Conservation (phyloP, 2,797 vertebrate genomes). For the Alauda arvensis region DNA sequence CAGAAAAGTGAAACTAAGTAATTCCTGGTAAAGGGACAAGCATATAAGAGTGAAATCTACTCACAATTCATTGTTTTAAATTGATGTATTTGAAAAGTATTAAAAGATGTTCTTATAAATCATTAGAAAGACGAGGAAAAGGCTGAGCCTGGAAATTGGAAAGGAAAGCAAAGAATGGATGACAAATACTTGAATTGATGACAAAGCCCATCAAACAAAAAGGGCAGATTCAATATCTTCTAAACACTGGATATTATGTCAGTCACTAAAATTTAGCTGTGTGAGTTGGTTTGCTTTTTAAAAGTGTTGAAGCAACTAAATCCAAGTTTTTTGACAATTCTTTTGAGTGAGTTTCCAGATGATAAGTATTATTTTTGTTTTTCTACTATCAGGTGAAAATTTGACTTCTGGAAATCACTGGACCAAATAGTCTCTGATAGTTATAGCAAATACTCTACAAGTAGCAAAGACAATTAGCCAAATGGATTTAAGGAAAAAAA, state of each 20-base stretch:
- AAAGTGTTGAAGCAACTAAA: not conserved
- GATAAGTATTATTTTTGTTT: not conserved
- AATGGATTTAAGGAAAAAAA: not conserved
- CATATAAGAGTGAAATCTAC: not conserved
- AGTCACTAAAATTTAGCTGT: not conserved
- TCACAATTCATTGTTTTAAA: not conserved
- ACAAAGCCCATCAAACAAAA: not conserved
- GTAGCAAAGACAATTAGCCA: not conserved
- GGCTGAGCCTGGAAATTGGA: not conserved
- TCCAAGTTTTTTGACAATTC: not conserved
- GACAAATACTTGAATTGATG: not conserved
- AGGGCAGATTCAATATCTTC: not conserved
- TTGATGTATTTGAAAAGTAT: not conserved
- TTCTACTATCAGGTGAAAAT: not conserved
- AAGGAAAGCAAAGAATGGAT: not conserved
- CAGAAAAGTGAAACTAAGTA: not conserved
- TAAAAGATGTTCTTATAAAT: not conserved
- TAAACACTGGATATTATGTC: not conserved
- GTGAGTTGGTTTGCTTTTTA: not conserved
- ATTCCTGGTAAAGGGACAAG: not conserved
- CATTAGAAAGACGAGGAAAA: not conserved
- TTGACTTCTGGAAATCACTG: not conserved
- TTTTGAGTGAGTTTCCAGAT: not conserved
- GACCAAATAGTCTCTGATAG: not conserved
- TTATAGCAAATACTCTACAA: not conserved